phyloP scores from a whole-genome alignment of 2,888 invertebrate species.

The Conops quadrifasciatus region DNA sequence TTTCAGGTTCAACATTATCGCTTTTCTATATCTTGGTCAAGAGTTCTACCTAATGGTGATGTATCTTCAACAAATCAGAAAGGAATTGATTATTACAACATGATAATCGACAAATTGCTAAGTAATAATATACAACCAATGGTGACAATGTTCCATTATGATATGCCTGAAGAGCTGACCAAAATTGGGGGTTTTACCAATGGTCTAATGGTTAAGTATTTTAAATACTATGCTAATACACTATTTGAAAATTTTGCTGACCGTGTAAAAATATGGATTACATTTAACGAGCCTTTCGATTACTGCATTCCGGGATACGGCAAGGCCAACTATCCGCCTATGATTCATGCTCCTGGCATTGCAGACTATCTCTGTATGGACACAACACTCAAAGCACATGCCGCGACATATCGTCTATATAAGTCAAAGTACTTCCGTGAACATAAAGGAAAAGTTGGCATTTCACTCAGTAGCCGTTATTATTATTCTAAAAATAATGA shows the following conservation, averaged over 20 bases:
- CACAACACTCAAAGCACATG: conserved; percentile 68
- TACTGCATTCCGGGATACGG: conserved; percentile 66
- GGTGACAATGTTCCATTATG: conserved; percentile 70
- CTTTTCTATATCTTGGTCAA: conserved; percentile 73
- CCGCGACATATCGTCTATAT: conserved; percentile 65
- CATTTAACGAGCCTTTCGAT: conserved; percentile 48
- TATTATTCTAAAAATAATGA: conserved; percentile 49
- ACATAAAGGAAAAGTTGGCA: conserved; percentile 56
- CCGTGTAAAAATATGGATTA: conserved; percentile 57
- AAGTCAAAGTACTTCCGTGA: conserved; percentile 59
- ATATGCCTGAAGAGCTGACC: conserved; percentile 68
- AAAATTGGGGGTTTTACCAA: conserved; percentile 68
- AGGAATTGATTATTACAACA: conserved; percentile 73
- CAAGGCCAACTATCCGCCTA: conserved; percentile 52
- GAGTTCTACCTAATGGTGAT: conserved; percentile 71
- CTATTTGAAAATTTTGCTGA: conserved; percentile 66
- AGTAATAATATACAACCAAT: conserved; percentile 71
- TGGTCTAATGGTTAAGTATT: conserved; percentile 65
- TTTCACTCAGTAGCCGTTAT: conserved; percentile 51
- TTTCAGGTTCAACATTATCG: conserved; percentile 66
- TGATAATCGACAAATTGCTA: conserved; percentile 71
- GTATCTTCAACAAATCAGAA: conserved; percentile 68
- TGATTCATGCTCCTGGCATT: conserved; percentile 63
- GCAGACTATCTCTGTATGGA: conserved; percentile 68
- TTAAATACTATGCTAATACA: conserved; percentile 66